Base-by-base conservation (phyloP, 1,140 invertebrate genomes). In the Akabosia matsudoensis region DNA sequence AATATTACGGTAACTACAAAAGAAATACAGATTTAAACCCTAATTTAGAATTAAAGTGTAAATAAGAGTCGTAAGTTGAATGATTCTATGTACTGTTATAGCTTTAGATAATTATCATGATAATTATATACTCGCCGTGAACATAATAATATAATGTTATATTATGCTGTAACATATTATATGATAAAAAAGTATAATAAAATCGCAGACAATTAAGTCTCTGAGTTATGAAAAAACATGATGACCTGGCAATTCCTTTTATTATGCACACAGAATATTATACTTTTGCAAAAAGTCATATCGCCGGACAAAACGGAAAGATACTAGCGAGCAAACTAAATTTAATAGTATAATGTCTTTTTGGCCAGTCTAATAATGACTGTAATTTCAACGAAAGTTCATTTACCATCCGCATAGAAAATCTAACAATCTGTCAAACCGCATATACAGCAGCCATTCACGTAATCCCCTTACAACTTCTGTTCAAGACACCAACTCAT, bases 181-280 rank as follows among this genome's bases (percentile, higher is more conserved):
- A 56, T 56, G 54, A 56, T 56, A 56, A 56, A 56, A 56, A n/a
- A n/a, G n/a, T n/a, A n/a, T 56, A 56, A 56, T 56, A 56, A 56
- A 56, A 56, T 56, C 54, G 14, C 54, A 56, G 54, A 56, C 54
- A 56, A 56, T 56, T 56, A 56, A n/a, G 54, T 56, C 54, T 56
- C 54, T 56, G 54, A 56, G 54, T 56, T 16, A 56, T 16, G 24
- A 22, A 56, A 45, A 45, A 45, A 45, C 37, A 45, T 45, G 18
- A 45, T 45, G 18, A 45, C 18, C 37, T 18, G 37, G 7, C 54
- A 13, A 16, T 22, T 56, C 4, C 54, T 56, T 3, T 56, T 7
- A 45, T 45, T 45, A 10, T 45, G 37, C 18, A 45, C 37, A 45
- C 37, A 10, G 18, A 45, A 45, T 16, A 16, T 56, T 56, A 56